These are phyloP conservation scores for Eristalinus aeneus DNA, from an alignment of 2,888 invertebrate species.

Conservation along the genomic window DNA sequence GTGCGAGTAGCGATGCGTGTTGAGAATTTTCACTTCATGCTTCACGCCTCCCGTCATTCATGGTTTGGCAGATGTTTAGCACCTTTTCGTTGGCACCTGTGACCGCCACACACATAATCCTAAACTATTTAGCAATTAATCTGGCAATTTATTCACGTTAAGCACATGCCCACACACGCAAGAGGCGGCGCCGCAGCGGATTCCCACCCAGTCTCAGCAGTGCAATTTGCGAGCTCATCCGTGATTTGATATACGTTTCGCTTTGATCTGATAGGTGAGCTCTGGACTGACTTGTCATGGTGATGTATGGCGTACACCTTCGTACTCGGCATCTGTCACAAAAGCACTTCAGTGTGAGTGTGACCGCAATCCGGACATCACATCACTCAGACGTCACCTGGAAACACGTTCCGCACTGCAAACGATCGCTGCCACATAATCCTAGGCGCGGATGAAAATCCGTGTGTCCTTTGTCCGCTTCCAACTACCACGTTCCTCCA, in stretches of 20 bases:
- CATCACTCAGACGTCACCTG: conserved; percentile 61
- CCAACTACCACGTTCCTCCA: conserved; percentile 21
- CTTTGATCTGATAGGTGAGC: conserved; percentile 48
- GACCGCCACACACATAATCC: conserved; percentile 21
- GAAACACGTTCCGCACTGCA: conserved; percentile 38
- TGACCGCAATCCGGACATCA: conserved; percentile 10
- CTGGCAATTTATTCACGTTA: conserved; percentile 48
- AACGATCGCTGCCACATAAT: conserved; percentile 50
- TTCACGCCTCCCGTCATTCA: background rate
- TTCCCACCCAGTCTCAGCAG: background rate
- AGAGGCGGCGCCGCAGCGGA: background rate
- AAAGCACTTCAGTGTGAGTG: conserved; percentile 44
- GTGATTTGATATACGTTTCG: conserved; percentile 64
- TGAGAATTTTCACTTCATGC: background rate
- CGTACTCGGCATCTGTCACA: conserved; percentile 15
- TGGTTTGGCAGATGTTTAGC: conserved; percentile 33
- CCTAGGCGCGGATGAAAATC: conserved; percentile 12
- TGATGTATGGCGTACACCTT: background rate
- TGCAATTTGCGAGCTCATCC: conserved; percentile 67
- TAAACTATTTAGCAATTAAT: conserved; percentile 49
- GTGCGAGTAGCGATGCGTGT: background rate
- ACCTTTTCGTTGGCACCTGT: conserved; percentile 17
- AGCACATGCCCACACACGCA: background rate
- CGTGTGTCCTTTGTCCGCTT: background rate
- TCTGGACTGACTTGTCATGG: conserved; percentile 1